Base-by-base conservation (phyloP, 2,113 vertebrate species). In the Brachyhypopomus occidentalis region DNA sequence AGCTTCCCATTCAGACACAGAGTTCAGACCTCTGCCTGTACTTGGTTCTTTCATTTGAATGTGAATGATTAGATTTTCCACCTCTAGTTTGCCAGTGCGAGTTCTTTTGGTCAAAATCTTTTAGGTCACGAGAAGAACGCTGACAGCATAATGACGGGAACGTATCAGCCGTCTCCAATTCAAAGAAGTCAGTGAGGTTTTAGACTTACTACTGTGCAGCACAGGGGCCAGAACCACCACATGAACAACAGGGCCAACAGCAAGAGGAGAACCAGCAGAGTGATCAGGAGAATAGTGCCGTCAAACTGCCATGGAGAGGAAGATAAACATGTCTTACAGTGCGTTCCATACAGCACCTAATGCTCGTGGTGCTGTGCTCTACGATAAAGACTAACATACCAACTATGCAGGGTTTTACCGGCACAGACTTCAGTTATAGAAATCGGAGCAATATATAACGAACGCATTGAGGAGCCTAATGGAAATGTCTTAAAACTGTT, bases 221-320 rank as follows among this genome's bases (percentile, higher is more conserved):
- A 96, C 12, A 96, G 91, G 12, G 91, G 92, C 94, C 95, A 97
- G 90, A 96, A 92, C 94, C 95, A 96, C 93, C 93, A 97, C 72
- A 96, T 88, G 77, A 96, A 91, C 66, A 95, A 88, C 77, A 95
- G 78, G 5, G 91, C 88, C 83, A 96, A 83, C 36, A 97, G 87
- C 23, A 97, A 89, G 86, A 94, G 93, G 2, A 96, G 88, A 72
- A 95, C 92, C 88, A 96, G 89, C 77, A 96, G 91, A 2, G 93
- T 94, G 84, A 96, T 94, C 77, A 97, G 92, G 55, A 96, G 94
- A 36, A 96, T 94, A 74, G 94, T 96, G 11, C 96, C 96, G 64
- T 94, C 95, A 45, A 94, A 95, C 96, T 97, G 90, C 60, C 73
- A 38, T 71, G 77, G 25, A 62, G 36, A 80, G 23, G 36, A 67